Base-by-base conservation (phyloP, 2,797 vertebrate genomes). In the Helicolenus hilgendorfi region DNA sequence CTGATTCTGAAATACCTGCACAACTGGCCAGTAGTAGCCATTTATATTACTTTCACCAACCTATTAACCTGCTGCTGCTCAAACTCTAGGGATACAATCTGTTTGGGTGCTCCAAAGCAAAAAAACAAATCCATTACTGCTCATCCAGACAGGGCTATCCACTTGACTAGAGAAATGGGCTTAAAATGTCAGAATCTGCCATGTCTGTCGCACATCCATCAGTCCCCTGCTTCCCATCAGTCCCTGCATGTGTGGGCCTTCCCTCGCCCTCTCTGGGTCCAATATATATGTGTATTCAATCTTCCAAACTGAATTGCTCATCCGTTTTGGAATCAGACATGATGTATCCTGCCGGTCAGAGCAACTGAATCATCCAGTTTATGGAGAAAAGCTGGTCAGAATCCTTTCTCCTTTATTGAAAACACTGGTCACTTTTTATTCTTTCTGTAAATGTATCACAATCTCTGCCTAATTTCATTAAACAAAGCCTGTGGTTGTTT, bases 161-260 rank as follows among this genome's bases (percentile, higher is more conserved):
- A 92, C 87, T 84, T 26, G 4, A 84, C 79, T 31, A 65, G 70
- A 95, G 92, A 92, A 85, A 94, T 85, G 59, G 82, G 89, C 79
- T 96, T 91, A 83, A 95, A 92, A 96, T 93, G 89, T 92, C 91
- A 95, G 84, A 87, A 86, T 94, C 88, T 92, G 87, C 86, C 90
- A 87, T 72, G 82, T 89, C 79, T 93, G 88, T 88, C 76, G 85
- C 81, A 63, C 86, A 89, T 89, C 85, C 91, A 91, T 92, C 89
- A 90, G 87, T 86, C 81, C 76, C 80, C 41, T 68, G 36, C 38
- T 68, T 27, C 65, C 31, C 24, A 10, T 45, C 36, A 27, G 55
- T 15, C 45, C 70, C 20, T 58, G 55, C 55, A 58, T 63, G 18
- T 33, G 60, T 33, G 60, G 53, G 7, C 70, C 55, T 38, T 38